Percentiles rank a stretch among this genome's conserved stretches.
phyloP scores from a whole-genome alignment of 2,797 vertebrate genomes.

The Mustela erminea region DNA sequence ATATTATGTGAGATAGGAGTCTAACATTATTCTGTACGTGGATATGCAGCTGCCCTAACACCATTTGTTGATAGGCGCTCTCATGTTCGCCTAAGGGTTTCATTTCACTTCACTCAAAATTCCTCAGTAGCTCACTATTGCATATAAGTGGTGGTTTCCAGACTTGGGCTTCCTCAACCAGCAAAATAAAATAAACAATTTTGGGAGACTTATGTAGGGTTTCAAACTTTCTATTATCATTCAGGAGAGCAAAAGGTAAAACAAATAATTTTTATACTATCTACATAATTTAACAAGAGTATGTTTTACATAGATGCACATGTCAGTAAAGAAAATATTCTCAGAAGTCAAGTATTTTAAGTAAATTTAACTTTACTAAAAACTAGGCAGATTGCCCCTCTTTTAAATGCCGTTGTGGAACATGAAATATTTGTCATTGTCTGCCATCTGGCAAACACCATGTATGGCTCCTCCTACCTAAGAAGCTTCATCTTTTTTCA shows the following conservation, averaged over 20 bases:
- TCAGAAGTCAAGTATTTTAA: conserved; percentile 9
- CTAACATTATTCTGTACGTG: not conserved
- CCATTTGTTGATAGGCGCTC: not conserved
- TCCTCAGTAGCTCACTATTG: not conserved
- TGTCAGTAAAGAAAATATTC: not conserved
- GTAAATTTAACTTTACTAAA: conserved; percentile 14
- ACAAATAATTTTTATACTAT: not conserved
- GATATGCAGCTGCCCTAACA: not conserved
- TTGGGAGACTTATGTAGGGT: not conserved
- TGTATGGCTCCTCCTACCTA: not conserved
- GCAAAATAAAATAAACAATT: not conserved
- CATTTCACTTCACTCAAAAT: not conserved
- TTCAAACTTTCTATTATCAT: not conserved
- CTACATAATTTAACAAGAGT: conserved; percentile 11
- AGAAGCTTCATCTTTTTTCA: not conserved
- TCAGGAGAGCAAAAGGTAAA: conserved; percentile 9
- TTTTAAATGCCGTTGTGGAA: not conserved
- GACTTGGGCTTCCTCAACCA: not conserved
- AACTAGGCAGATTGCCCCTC: not conserved
- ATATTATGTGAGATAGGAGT: not conserved
- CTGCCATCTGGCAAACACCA: not conserved
- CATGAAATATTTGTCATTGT: not conserved
- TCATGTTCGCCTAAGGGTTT: not conserved
- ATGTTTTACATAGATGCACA: conserved; percentile 10
- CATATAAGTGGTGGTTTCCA: not conserved